A percentile compares a stretch with the other conserved stretches of the same genome.
Evolutionary conservation across 2,113 vertebrate species (phyloP).

Genomic region (Protomyctophum bolini): DNA sequence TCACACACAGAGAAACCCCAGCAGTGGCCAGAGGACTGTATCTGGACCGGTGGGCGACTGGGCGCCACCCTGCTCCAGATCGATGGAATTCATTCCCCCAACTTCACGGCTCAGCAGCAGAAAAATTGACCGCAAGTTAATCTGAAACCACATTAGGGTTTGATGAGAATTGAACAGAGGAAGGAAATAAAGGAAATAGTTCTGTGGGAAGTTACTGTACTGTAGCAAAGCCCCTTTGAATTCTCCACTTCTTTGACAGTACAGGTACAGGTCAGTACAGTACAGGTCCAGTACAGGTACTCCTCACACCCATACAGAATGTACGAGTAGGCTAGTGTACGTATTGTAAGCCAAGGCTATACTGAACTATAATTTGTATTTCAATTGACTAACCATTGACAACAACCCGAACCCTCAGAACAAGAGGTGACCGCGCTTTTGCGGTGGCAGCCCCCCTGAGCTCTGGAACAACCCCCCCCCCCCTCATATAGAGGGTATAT

Average conservation of each 20-base stretch:
- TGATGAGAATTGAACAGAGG: background rate
- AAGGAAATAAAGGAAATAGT: background rate
- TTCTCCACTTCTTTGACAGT: no score
- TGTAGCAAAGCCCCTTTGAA: no score
- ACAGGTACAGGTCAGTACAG: no score
- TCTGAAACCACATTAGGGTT: background rate
- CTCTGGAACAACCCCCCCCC: no score
- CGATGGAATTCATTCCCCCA: slow-evolving; percentile 57
- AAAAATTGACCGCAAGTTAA: slow-evolving; percentile 36
- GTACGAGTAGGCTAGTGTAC: background rate
- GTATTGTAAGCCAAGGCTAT: background rate
- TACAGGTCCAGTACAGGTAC: background rate
- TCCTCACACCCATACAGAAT: background rate
- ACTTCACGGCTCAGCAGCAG: slow-evolving; percentile 32
- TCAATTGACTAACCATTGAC: no score
- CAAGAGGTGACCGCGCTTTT: no score
- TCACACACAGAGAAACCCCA: background rate
- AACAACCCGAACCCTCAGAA: no score
- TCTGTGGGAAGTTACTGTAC: no score
- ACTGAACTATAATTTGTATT: no score
- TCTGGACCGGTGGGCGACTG: slow-evolving; percentile 30
- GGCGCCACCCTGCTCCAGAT: slow-evolving; percentile 42
- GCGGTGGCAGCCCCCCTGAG: no score
- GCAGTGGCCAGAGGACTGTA: slow-evolving; percentile 6
- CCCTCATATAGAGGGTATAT: no score